Conservation (phyloP, 2,797 vertebrate species). For the Synanceia verrucosa region DNA sequence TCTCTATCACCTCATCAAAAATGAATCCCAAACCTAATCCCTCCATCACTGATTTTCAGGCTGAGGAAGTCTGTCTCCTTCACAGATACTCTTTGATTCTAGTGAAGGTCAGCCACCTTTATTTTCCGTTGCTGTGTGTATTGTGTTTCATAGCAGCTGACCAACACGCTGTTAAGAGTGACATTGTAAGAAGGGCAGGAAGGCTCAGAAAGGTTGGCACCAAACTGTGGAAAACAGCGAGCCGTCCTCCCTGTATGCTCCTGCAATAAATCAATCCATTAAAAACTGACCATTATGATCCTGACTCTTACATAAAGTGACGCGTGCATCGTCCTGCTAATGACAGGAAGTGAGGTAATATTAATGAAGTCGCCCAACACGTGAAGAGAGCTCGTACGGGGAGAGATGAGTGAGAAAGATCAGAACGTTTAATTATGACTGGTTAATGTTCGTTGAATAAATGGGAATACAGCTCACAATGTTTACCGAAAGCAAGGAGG, state of each 20-base stretch:
- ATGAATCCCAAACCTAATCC: conserved; percentile 3
- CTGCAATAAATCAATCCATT: conserved; percentile 45
- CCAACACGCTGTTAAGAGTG: conserved; percentile 32
- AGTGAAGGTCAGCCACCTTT: conserved; percentile 32
- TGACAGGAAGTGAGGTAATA: conserved; percentile 30
- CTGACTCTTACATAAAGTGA: conserved; percentile 18
- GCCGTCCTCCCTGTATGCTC: neutral
- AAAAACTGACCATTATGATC: conserved; percentile 42
- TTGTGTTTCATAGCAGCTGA: conserved; percentile 14
- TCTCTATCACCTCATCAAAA: conserved; percentile 6
- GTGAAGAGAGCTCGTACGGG: conserved; percentile 27
- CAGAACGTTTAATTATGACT: conserved; percentile 69
- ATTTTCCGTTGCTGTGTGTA: neutral
- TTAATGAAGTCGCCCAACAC: conserved; percentile 41
- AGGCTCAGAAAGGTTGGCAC: conserved; percentile 5
- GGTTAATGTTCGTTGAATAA: conserved; percentile 76
- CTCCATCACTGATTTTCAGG: neutral
- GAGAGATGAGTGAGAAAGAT: conserved; percentile 44
- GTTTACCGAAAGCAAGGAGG: conserved; percentile 81
- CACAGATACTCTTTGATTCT: neutral
- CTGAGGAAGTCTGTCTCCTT: neutral
- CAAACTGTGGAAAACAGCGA: neutral
- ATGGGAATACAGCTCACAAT: conserved; percentile 74
- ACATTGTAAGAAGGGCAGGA: conserved; percentile 42
- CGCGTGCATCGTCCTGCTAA: conserved; percentile 38